Evolutionary conservation across 1,140 invertebrate species (phyloP), one percentile per base, ranked within the genome.

Genomic region (Pseudachorutes palmiensis): DNA sequence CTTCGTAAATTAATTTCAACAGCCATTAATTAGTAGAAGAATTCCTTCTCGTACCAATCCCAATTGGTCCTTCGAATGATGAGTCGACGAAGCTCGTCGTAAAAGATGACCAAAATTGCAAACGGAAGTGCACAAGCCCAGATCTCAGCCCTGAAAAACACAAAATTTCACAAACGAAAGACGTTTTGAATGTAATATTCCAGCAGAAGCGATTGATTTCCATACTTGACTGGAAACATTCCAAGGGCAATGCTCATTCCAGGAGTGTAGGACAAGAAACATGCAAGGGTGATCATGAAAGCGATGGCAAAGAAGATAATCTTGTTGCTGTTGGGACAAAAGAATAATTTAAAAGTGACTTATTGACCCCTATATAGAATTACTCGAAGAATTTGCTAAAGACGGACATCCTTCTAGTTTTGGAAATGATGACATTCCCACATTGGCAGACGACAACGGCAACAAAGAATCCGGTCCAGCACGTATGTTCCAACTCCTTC

Each of bases 81-180:
- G 71, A 78, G 82, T 66, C 83, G 81, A 65, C 84, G 76, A 55
- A 76, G 70, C 76, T 86, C 74, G 75, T 85, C 84, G 73, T 85
- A 86, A 49, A 84, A 75, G 69, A 83, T 83, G 73, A 85, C 83
- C 2, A 80, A 57, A 30, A 83, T 49, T 57, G 78, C 77, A 74
- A 85, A 85, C 19, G 84, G 84, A 29, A 86, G 64, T 16, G 83
- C 82, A 33, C 80, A 78, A 64, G 86, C 79, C 85, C 85, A 86
- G 85, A 85, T 86, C 12, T 79, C 77, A 67, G 83, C 79, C 70
- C 84, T 84, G 76, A 60, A 65, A 71, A 45, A 45, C 9, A 9
- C 9, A 12, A 19, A 45, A 14, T 9, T 58, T 57, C 5, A 30
- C 26, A 12, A 12, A 12, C 9, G 36, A 45, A 45, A 45, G 9